These are phyloP conservation scores for Mimas tiliae DNA, from an alignment of 2,888 invertebrate genomes.

Conservation along the genomic window DNA sequence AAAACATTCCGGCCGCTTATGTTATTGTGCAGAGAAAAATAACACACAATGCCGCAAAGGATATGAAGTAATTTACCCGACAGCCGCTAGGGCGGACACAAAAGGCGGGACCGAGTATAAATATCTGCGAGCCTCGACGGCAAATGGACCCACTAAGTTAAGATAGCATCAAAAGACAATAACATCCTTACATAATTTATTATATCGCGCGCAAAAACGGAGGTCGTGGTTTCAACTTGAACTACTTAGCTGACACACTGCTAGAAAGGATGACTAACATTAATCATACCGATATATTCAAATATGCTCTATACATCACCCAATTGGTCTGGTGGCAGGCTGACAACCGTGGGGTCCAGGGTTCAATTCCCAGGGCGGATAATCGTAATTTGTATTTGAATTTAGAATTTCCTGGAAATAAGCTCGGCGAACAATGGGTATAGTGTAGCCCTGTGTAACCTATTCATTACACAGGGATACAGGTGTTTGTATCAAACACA, in stretches of 20 bases:
- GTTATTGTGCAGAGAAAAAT: slow-evolving; percentile 22
- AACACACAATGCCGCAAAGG: slow-evolving; percentile 28
- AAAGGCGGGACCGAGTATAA: slow-evolving; percentile 51
- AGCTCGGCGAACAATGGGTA: no score
- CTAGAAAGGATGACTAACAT: neutral
- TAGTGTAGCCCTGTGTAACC: no score
- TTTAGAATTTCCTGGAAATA: no score
- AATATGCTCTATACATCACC: no score
- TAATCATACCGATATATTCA: neutral
- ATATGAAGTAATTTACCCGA: slow-evolving; percentile 29
- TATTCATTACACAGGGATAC: no score
- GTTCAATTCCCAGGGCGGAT: no score
- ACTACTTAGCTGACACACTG: slow-evolving; percentile 29
- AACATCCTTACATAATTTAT: slow-evolving; percentile 75
- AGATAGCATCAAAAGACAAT: slow-evolving; percentile 77
- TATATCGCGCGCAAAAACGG: slow-evolving; percentile 69
- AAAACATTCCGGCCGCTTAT: slow-evolving; percentile 14
- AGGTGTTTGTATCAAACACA: no score
- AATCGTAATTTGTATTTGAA: no score
- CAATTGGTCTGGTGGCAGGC: no score
- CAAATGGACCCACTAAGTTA: slow-evolving; percentile 60
- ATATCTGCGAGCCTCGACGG: slow-evolving; percentile 52
- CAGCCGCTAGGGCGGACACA: slow-evolving; percentile 19
- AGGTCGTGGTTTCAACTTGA: slow-evolving; percentile 43
- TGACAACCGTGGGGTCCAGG: no score